Conservation (phyloP, 2,888 invertebrate species). For the Drosophila limbata region DNA sequence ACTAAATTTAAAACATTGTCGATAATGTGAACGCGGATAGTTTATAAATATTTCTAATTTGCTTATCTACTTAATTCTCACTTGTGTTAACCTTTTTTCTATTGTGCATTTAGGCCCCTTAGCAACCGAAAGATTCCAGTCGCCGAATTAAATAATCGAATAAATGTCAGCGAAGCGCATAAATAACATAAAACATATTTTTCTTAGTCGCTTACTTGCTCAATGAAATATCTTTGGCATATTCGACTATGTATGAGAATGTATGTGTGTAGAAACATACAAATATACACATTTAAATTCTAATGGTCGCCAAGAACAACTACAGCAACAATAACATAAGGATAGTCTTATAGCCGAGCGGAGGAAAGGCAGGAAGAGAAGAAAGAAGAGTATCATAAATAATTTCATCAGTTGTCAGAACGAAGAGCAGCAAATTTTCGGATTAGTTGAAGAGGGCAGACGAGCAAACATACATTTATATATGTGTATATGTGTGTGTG, state of each 20-base stretch:
- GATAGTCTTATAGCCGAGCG: constrained; percentile 11
- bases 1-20: background rate
- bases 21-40: background rate
- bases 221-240: constrained; percentile 28
- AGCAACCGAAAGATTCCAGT: constrained; percentile 28
- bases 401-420: constrained; percentile 73
- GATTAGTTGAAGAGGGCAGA: constrained; percentile 53
- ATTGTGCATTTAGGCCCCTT: constrained; percentile 22
- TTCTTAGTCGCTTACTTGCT: constrained; percentile 22
- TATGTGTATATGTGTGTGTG: constrained; percentile 16
- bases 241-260: background rate
- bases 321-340: constrained; percentile 12
- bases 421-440: constrained; percentile 37
- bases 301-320: constrained; percentile 24
- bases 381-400: constrained; percentile 61
- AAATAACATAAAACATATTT: constrained; percentile 50
- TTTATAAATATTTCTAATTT: background rate
- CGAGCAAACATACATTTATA: constrained; percentile 7
- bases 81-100: constrained; percentile 9
- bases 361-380: background rate
- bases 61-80: constrained; percentile 18
- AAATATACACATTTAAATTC: constrained; percentile 17
- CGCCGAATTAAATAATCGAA: constrained; percentile 44
- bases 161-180: constrained; percentile 40
- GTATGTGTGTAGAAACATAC: background rate